Base-by-base conservation (phyloP, 2,888 invertebrate species). In the Coelopa pilipes region DNA sequence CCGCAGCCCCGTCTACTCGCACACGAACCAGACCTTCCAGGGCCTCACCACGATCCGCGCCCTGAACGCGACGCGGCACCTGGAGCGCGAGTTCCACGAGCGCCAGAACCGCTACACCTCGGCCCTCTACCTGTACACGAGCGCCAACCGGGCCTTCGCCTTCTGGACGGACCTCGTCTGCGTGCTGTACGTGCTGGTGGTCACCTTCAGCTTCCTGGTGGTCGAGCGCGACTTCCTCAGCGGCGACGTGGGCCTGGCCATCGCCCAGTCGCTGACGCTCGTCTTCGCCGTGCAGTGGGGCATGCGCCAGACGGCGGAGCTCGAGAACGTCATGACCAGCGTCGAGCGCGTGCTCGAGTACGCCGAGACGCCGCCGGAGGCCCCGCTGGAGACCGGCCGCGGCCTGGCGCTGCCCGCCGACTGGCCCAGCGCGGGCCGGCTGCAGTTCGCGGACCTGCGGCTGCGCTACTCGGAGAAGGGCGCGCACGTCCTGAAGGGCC, bases 81-180 rank as follows among this genome's bases (percentile, higher is more conserved):
- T 95, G 75, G 89, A 90, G 50, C 85, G 87, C 19, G 91, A 92
- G 76, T 93, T 92, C 80, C 92, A 92, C 80, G 85, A 87, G 13
- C 89, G 90, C 75, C 91, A 92, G 81, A 91, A 92, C 80, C 82
- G 89, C 0, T 93, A 95, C 82, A 92, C 93, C 0, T 91, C 94
- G 0, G 91, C 94, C 0, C 93, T 93, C 90, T 90, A 89, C 84
- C 89, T 96, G 76, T 96, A 96, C 85, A 92, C 97, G 60, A 92
- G 94, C 0, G 92, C 95, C 10, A 95, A 95, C 17, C 92, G 97
- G 74, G 98, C 98, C 80, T 97, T 99, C 83, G 98, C 97, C 0
- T 93, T 97, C 81, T 95, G 95, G 91, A 89, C 98, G 79, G 99
- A 99, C 86, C 89, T 95, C 76, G 91, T 97, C 70, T 97, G 97